A percentile compares a stretch with the other conserved stretches of the same genome.
Evolutionary conservation across 2,888 invertebrate species (phyloP).

Genomic region (Lathronympha strigana): DNA sequence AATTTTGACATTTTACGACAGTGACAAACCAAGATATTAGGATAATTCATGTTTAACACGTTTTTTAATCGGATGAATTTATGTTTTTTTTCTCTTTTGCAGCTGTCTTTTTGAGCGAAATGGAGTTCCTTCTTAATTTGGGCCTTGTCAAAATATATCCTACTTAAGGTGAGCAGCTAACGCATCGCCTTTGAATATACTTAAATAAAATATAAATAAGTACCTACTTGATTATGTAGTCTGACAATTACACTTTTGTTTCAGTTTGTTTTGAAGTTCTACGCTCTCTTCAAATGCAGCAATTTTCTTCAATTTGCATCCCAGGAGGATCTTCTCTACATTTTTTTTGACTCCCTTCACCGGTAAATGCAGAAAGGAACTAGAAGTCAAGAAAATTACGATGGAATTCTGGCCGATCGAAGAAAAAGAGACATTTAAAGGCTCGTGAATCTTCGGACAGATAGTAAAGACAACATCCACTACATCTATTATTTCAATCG

Average conservation of each 20-base stretch:
- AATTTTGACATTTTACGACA: too few relatives aligned
- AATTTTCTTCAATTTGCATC: background rate
- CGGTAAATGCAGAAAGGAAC: background rate
- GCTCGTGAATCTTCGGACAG: conserved; percentile 23
- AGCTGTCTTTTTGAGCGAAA: conserved; percentile 24
- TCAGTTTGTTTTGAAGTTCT: conserved; percentile 3
- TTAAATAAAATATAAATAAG: background rate
- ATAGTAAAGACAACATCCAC: background rate
- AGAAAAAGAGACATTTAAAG: conserved; percentile 12
- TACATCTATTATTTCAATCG: conserved; percentile 6
- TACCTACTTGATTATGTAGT: background rate
- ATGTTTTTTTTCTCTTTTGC: background rate
- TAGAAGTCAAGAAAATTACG: background rate
- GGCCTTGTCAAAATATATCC: conserved; percentile 19
- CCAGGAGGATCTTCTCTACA: conserved; percentile 12
- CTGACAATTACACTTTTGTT: background rate
- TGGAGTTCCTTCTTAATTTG: conserved; percentile 28
- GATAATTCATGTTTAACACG: too few relatives aligned
- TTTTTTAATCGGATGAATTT: too few relatives aligned
- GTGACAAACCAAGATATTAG: too few relatives aligned
- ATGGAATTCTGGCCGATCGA: background rate
- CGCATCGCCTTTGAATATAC: background rate
- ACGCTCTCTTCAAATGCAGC: conserved; percentile 6
- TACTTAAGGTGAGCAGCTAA: conserved; percentile 20
- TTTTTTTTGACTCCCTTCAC: background rate